Percentiles rank a stretch among this genome's conserved stretches.
Conservation (phyloP, 1,140 invertebrate genomes). For the Lepidurus packardi region DNA sequence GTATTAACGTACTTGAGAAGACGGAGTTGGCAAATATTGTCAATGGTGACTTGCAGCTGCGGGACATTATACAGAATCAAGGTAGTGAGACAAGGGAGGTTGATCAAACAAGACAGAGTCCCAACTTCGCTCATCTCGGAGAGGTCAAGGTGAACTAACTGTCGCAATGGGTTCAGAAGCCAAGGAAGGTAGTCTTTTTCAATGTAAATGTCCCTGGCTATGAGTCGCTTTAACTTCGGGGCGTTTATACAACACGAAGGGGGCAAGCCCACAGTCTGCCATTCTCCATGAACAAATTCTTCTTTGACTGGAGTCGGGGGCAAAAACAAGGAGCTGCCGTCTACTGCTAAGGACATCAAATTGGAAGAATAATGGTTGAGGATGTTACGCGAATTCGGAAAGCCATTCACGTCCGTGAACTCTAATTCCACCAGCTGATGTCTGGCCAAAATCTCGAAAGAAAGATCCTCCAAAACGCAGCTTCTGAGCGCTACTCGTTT, state of each 20-base stretch:
- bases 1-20: conserved; percentile 47
- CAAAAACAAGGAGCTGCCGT: conserved; percentile 39
- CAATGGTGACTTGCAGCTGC: conserved; percentile 48
- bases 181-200: conserved; percentile 48
- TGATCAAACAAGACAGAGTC: conserved; percentile 52
- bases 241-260: conserved; percentile 54
- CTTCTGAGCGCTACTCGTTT: conserved; percentile 62
- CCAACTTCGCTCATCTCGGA: conserved; percentile 61
- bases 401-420: conserved; percentile 43
- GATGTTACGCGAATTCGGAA: conserved; percentile 25
- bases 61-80: conserved; percentile 69
- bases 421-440: conserved; percentile 68
- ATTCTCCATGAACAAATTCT: conserved; percentile 27
- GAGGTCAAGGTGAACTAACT: conserved; percentile 70
- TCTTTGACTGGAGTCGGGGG: conserved; percentile 32
- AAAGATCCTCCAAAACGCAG: conserved; percentile 61
- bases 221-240: conserved; percentile 58
- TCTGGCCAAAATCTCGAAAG: conserved; percentile 58
- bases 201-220: conserved; percentile 52
- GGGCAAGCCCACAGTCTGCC: conserved; percentile 45
- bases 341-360: conserved; percentile 45
- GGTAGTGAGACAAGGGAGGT: conserved; percentile 60
- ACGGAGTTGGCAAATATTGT: conserved; percentile 52
- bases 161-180: conserved; percentile 53
- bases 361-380: conserved; percentile 49